Evolutionary conservation across 2,797 vertebrate species (phyloP).

Genomic region (Pagetopsis macropterus): DNA sequence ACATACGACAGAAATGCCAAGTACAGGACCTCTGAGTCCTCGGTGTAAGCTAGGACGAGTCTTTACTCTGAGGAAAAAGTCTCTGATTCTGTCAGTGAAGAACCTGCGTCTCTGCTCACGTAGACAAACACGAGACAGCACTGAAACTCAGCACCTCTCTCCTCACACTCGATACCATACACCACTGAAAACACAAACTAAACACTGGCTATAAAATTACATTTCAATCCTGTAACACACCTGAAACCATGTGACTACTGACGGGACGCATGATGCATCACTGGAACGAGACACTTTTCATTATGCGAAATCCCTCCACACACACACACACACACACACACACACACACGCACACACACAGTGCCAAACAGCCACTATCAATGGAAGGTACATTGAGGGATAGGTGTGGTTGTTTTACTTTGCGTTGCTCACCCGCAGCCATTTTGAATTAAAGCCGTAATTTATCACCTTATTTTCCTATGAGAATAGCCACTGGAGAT

Average conservation of each 20-base stretch:
- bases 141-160: conserved; percentile 38
- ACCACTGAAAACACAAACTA: conserved; percentile 19
- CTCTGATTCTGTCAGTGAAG: neutral
- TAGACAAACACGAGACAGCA: conserved; percentile 3
- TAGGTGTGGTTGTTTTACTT: conserved; percentile 15
- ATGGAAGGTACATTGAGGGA: neutral
- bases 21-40: too few species aligned
- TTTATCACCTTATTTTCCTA: conserved; percentile 12
- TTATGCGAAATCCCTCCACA: conserved; percentile 35
- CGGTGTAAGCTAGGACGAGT: neutral
- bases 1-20: neutral
- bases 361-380: conserved; percentile 34
- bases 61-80: conserved; percentile 1
- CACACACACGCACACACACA: neutral
- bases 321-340: neutral
- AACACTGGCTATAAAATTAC: neutral
- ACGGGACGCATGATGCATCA: conserved; percentile 23
- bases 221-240: conserved; percentile 1
- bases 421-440: neutral
- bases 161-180: conserved; percentile 5
- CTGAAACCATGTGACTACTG: conserved; percentile 15
- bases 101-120: conserved; percentile 2
- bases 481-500: conserved; percentile 46
- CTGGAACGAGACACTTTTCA: conserved; percentile 17
- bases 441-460: conserved; percentile 21